phyloP scores from a whole-genome alignment of 2,888 invertebrate genomes.

The Conops quadrifasciatus region DNA sequence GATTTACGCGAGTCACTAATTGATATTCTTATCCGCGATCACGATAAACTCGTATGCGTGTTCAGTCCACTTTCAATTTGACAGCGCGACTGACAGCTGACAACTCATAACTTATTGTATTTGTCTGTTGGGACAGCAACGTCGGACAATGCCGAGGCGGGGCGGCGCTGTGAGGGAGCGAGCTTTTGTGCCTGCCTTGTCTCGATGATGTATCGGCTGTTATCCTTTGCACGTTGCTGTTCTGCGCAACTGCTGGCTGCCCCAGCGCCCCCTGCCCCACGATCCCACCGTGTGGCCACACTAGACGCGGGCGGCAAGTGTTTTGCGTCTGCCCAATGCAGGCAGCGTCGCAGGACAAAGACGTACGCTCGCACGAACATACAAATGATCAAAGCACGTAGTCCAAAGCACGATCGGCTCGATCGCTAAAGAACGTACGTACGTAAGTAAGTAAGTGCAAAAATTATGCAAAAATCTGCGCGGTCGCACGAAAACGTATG shows the following conservation, averaged over 20 bases:
- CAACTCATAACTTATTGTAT: slow-evolving; percentile 62
- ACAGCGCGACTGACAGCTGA: slow-evolving; percentile 65
- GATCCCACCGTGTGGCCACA: background rate
- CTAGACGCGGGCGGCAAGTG: slow-evolving; percentile 23
- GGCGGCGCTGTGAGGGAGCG: slow-evolving; percentile 20
- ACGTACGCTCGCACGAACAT: background rate
- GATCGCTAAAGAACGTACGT: background rate
- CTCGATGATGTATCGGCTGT: slow-evolving; percentile 46
- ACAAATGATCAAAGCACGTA: slow-evolving; percentile 26
- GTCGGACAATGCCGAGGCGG: slow-evolving; percentile 26
- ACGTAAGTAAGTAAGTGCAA: slow-evolving; percentile 11
- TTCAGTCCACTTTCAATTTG: slow-evolving; percentile 66
- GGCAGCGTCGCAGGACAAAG: background rate
- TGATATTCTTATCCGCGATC: slow-evolving; percentile 64
- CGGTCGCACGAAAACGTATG: slow-evolving; percentile 16
- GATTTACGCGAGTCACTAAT: slow-evolving; percentile 53
- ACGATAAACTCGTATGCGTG: slow-evolving; percentile 54
- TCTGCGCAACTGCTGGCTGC: slow-evolving; percentile 20
- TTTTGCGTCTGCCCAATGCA: slow-evolving; percentile 18
- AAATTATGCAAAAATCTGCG: background rate
- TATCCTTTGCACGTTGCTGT: slow-evolving; percentile 53
- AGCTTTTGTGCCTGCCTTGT: slow-evolving; percentile 9
- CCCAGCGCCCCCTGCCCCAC: slow-evolving; percentile 31
- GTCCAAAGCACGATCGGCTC: slow-evolving; percentile 47
- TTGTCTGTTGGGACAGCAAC: slow-evolving; percentile 36